Base-by-base conservation (phyloP, 1,140 invertebrate species). In the Eufriesea mexicana region DNA sequence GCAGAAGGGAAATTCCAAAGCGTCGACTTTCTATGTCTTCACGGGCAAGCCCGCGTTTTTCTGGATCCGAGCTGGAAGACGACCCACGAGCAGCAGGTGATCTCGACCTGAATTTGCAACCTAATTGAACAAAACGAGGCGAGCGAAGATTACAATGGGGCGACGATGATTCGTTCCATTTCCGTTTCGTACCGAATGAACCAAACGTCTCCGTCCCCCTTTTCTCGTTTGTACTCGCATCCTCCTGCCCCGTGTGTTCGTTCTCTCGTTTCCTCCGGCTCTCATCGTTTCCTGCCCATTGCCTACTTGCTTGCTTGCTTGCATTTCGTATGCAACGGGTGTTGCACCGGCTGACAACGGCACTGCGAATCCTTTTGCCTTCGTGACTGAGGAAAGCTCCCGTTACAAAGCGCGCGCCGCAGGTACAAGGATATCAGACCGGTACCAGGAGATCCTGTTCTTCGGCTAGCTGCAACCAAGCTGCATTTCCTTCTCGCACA, bases 81-180 rank as follows among this genome's bases (percentile, higher is more conserved):
- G 2, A 25, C 12, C 28, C 7, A 16, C 47, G 0, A 45, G 23
- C 47, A 75, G 83, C 84, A 85, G 85, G 84, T 85, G 84, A 81
- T 82, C 84, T 78, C 86, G 80, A 71, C 77, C 84, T 68, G 77
- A 70, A 86, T 87, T 86, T 67, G 23, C 77, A 74, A 81, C 64
- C 87, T 74, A 86, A 88, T 88, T 89, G 79, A 73, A 62, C 74
- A 77, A 78, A 85, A 81, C 64, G 77, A 71, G 71, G 20, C 77
- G 54, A 59, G 16, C 25, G 55, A 61, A 35, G 25, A 57, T 80
- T 35, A 73, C 70, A 68, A 82, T 49, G 35, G 76, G 76, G 49
- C 61, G 47, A 83, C 71, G 61, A 79, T 84, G 76, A 88, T 83
- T 88, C 77, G 78, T 89, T 84, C 79, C 87, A 89, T 87, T 87